These are phyloP conservation scores for Drosophila nr. medialis DNA, from an alignment of 2,888 invertebrate species.

Conservation along the genomic window DNA sequence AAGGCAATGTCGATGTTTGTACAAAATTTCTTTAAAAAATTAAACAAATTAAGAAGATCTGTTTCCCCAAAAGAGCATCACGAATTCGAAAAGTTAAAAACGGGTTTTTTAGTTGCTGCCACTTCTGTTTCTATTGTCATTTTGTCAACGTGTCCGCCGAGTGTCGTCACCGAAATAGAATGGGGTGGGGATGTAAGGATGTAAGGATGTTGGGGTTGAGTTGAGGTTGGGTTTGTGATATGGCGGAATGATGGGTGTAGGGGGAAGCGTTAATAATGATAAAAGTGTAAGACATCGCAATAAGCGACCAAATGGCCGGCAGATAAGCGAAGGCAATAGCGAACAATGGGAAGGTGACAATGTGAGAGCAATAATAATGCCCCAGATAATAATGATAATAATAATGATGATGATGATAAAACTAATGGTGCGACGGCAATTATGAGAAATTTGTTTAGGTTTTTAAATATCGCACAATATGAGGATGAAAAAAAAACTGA, in stretches of 20 bases:
- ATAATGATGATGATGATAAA: slow-evolving; percentile 60
- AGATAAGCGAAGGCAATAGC: slow-evolving; percentile 59
- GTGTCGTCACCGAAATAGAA: slow-evolving; percentile 64
- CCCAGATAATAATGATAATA: slow-evolving; percentile 50
- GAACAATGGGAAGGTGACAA: slow-evolving; percentile 68
- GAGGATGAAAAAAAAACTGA: slow-evolving; percentile 36
- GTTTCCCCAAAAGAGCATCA: slow-evolving; percentile 14
- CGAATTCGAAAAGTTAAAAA: slow-evolving; percentile 3
- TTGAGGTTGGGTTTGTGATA: slow-evolving; percentile 2
- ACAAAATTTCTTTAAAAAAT: neutral
- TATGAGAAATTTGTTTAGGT: slow-evolving; percentile 65
- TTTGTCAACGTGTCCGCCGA: slow-evolving; percentile 75
- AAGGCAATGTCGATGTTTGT: neutral
- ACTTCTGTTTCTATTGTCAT: slow-evolving; percentile 65
- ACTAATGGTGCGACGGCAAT: slow-evolving; percentile 72
- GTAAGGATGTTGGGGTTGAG: slow-evolving; percentile 1
- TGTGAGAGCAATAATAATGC: slow-evolving; percentile 71
- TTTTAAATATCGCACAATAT: slow-evolving; percentile 46
- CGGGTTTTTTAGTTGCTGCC: slow-evolving; percentile 12
- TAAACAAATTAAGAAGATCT: neutral
- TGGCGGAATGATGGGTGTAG: slow-evolving; percentile 20
- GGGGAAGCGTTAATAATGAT: slow-evolving; percentile 66
- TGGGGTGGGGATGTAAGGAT: slow-evolving; percentile 6
- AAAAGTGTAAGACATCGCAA: slow-evolving; percentile 78
- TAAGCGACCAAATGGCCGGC: slow-evolving; percentile 66